These are phyloP conservation scores for Sebastes elongatus DNA, from an alignment of 2,797 vertebrate genomes.

Conservation along the genomic window DNA sequence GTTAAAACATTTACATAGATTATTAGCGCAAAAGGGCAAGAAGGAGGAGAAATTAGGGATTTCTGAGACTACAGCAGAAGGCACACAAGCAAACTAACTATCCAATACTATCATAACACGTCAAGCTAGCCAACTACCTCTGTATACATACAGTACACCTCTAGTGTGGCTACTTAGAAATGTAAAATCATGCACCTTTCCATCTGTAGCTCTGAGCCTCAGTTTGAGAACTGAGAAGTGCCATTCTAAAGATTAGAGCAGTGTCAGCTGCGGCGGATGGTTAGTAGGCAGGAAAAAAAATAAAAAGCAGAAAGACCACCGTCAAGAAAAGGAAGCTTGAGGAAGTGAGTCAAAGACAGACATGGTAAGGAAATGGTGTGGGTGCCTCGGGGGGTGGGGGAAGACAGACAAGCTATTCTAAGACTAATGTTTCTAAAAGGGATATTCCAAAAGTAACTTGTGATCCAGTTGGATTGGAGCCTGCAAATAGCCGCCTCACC, in stretches of 20 bases:
- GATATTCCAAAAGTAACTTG: neutral
- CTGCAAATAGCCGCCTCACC: slow-evolving; percentile 44
- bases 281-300: slow-evolving; percentile 65
- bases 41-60: slow-evolving; percentile 2
- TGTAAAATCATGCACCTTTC: slow-evolving; percentile 80
- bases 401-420: slow-evolving; percentile 23
- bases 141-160: slow-evolving; percentile 30
- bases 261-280: slow-evolving; percentile 76
- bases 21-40: neutral
- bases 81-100: slow-evolving; percentile 48
- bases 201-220: slow-evolving; percentile 71
- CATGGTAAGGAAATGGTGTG: slow-evolving; percentile 41
- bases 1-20: neutral
- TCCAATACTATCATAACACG: slow-evolving; percentile 30
- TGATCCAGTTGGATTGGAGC: slow-evolving; percentile 15
- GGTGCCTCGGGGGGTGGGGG: slow-evolving; percentile 10
- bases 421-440: no score
- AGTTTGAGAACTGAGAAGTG: slow-evolving; percentile 70
- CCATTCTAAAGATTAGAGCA: slow-evolving; percentile 75
- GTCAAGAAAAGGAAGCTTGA: slow-evolving; percentile 47
- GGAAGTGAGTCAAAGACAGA: slow-evolving; percentile 31
- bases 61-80: slow-evolving; percentile 32
- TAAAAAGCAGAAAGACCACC: slow-evolving; percentile 58
- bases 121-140: slow-evolving; percentile 20
- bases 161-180: slow-evolving; percentile 49